Evolutionary conservation across 2,888 invertebrate genomes (phyloP), one percentile per base, ranked within the genome.

Genomic region (Lumbricus terrestris): DNA sequence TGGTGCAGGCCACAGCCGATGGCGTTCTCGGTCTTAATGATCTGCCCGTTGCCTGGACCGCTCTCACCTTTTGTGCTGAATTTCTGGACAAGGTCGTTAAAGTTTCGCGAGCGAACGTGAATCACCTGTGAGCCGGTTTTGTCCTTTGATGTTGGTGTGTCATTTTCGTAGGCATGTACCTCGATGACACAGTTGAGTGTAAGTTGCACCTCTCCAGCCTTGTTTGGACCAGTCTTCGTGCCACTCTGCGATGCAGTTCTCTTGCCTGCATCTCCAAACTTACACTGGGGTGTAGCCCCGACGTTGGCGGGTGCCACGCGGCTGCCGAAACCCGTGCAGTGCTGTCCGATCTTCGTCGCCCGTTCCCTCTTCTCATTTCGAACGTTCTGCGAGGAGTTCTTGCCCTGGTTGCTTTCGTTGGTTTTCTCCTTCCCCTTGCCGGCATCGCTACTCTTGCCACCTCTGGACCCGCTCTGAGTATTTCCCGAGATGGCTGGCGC

Each of bases 41-140:
- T 18, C 11, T 35, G 23, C 34, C 35, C 85, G 16, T 34, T 85
- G 34, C 33, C 20, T 18, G 35, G 69, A 47, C 33, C 34, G 16
- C 35, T 35, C 37, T 89, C 89, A 33, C 33, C 37, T 33, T 82
- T 35, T 20, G 85, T 89, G 88, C 85, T 90, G 37, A 92, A 92
- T 15, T 91, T 90, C 88, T 92, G 92, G n/a, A 91, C 90, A 38
- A 93, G 91, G 88, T 92, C 92, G 82, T 91, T 92, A 91, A 93
- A 93, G 82, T 92, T 92, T 88, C 92, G 92, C 11, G 91, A 91
- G 42, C 91, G 90, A 33, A 92, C 91, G 82, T 92, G 91, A 40
- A 91, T 91, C 47, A 92, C 85, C 91, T 88, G 91, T n/a, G 83
- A 89, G 90, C 91, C 92, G 38, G 91, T 91, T 89, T 92, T 92